Base-by-base conservation (phyloP, 2,113 vertebrate genomes). In the Penelope pileata region DNA sequence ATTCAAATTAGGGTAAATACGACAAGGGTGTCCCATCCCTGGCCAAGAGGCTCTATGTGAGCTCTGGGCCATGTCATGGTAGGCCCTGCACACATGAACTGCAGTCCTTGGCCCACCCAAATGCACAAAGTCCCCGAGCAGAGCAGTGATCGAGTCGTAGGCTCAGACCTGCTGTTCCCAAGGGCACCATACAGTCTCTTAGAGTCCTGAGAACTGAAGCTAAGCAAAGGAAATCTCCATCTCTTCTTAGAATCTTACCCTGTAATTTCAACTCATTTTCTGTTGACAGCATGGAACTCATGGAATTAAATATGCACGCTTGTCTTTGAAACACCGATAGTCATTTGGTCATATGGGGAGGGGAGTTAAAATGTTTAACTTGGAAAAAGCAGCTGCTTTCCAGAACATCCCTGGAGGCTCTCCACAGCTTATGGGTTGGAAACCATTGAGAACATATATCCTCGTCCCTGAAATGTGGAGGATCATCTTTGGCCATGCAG, bases 191-290 rank as follows among this genome's bases (percentile, higher is more conserved):
- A n/a, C n/a, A n/a, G n/a, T n/a, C n/a, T n/a, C n/a, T n/a, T 30
- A 50, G 82, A 34, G 72, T 38, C 34, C 22, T 40, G 2, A 1
- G 27, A 70, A 76, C 59, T 42, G 47, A 85, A 34, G 19, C 30
- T 47, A 67, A 59, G 59, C 24, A 63, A 76, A 83, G 40, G 76
- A 86, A 87, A 80, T 54, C 68, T 70, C 50, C 70, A 83, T 73
- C 63, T 69, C 72, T 68, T 64, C 53, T 87, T 56, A 54, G 64
- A 90, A 94, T 62, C 34, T 50, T 90, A 23, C n/a, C 34, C 43
- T 76, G 29, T 45, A 51, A 43, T 88, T 83, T 88, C 85, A 86
- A 60, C 34, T 86, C 30, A 66, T 86, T 91, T 80, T 88, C 50
- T 75, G 19, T 67, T 73, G 64, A 59, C 32, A 73, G 53, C 48